These are phyloP conservation scores for Lottia gigantea DNA, from an alignment of 2,888 invertebrate species.

Conservation along the genomic window DNA sequence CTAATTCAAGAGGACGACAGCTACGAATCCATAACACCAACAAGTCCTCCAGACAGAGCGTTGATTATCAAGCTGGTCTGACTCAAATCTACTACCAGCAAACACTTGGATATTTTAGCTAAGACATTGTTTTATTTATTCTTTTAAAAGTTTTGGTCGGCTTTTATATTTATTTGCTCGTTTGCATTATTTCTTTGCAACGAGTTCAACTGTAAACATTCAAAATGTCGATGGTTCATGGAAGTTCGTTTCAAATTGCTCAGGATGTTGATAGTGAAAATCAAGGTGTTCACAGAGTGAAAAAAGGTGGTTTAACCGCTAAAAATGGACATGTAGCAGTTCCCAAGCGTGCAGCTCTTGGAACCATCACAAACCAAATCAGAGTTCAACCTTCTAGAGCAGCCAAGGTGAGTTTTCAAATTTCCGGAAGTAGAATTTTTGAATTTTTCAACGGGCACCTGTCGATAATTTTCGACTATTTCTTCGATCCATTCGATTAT, in stretches of 20 bases:
- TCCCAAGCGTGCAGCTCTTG: constrained; percentile 59
- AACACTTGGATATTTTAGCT: not conserved
- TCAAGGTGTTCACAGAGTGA: constrained; percentile 38
- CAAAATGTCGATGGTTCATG: constrained; percentile 44
- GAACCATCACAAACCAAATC: constrained; percentile 60
- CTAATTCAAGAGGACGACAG: constrained; percentile 54
- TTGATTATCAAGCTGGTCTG: constrained; percentile 11
- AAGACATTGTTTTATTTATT: constrained; percentile 3
- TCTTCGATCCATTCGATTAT: not conserved
- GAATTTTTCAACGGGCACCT: not conserved
- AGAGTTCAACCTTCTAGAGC: constrained; percentile 60
- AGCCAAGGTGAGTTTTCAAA: constrained; percentile 51
- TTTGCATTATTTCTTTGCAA: constrained; percentile 5
- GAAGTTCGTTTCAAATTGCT: constrained; percentile 28
- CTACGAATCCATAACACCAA: constrained; percentile 26
- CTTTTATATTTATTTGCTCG: constrained; percentile 5
- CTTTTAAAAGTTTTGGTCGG: constrained; percentile 1
- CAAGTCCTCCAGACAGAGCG: constrained; percentile 22
- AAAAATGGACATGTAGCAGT: constrained; percentile 35
- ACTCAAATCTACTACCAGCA: not conserved
- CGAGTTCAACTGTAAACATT: constrained; percentile 13
- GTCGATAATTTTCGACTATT: not conserved
- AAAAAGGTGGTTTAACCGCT: constrained; percentile 25
- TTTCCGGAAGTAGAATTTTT: constrained; percentile 16
- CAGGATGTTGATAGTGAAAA: constrained; percentile 42